Conservation (phyloP, 2,113 vertebrate genomes). For the Dermatemys mawii region DNA sequence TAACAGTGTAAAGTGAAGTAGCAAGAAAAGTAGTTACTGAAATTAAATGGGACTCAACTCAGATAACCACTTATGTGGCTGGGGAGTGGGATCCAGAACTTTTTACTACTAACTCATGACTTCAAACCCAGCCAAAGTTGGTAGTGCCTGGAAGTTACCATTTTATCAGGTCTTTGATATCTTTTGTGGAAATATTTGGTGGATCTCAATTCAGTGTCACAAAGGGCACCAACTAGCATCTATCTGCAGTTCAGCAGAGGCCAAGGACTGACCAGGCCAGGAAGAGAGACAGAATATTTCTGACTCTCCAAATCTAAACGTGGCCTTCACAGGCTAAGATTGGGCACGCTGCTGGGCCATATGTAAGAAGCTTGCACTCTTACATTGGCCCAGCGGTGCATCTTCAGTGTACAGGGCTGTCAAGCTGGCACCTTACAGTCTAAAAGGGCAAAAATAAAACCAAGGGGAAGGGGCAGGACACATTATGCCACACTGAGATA, state of each 20-base stretch:
- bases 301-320: not conserved
- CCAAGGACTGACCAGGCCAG: not conserved
- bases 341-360: not conserved
- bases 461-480: too few relatives aligned
- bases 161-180: not conserved
- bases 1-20: too few relatives aligned
- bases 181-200: not conserved
- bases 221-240: not conserved
- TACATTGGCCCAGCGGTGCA: not conserved
- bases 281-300: not conserved
- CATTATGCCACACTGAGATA: not conserved
- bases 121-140: not conserved
- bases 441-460: not conserved
- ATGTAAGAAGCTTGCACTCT: conserved; percentile 12
- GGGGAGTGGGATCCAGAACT: not conserved
- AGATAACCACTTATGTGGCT: not conserved
- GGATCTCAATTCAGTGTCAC: conserved; percentile 14
- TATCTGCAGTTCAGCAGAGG: not conserved
- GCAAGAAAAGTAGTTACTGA: not conserved
- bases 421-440: not conserved
- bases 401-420: not conserved
- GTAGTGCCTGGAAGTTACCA: not conserved
- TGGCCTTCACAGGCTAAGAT: not conserved
- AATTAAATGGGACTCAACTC: not conserved
- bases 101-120: rapidly evolving